Evolutionary conservation across 2,113 vertebrate species (phyloP).

Genomic region (Speoplatyrhinus poulsoni): DNA sequence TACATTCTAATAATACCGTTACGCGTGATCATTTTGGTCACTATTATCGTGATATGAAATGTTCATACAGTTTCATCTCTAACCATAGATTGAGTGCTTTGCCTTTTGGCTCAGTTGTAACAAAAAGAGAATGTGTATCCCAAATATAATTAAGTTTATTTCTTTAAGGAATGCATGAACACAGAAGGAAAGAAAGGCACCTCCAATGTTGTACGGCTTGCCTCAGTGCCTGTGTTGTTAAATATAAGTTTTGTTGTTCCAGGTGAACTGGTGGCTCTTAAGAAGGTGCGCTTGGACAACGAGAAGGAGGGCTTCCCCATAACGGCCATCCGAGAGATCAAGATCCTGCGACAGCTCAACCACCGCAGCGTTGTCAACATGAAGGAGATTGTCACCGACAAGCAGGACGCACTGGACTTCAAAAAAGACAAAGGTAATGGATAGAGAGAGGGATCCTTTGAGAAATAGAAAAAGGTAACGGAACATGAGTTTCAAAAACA

Average conservation of each 20-base stretch:
- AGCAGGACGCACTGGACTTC: slow-evolving; percentile 98
- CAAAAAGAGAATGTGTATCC: too few relatives aligned
- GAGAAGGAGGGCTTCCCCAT: slow-evolving; percentile 99
- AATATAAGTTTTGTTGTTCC: slow-evolving; percentile 9
- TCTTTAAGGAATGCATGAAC: too few relatives aligned
- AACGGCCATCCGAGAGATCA: slow-evolving; percentile 97
- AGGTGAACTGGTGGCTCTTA: slow-evolving; percentile 96
- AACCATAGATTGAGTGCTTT: too few relatives aligned
- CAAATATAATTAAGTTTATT: too few relatives aligned
- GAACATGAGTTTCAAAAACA: too few relatives aligned
- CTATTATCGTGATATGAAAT: too few relatives aligned
- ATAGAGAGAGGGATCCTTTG: neutral
- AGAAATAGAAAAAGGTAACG: too few relatives aligned
- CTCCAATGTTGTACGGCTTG: neutral
- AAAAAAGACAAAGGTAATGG: slow-evolving; percentile 96
- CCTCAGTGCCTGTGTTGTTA: neutral
- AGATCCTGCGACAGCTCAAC: slow-evolving; percentile 95
- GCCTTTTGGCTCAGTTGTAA: too few relatives aligned
- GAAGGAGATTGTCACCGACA: slow-evolving; percentile 99
- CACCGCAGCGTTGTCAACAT: slow-evolving; percentile 98
- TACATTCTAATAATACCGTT: too few relatives aligned
- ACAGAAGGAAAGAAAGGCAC: neutral
- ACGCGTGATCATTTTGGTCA: too few relatives aligned
- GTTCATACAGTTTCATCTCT: too few relatives aligned
- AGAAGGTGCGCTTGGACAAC: slow-evolving; percentile 97